phyloP scores from a whole-genome alignment of 2,888 invertebrate genomes.

The Drosophila antonietae region DNA sequence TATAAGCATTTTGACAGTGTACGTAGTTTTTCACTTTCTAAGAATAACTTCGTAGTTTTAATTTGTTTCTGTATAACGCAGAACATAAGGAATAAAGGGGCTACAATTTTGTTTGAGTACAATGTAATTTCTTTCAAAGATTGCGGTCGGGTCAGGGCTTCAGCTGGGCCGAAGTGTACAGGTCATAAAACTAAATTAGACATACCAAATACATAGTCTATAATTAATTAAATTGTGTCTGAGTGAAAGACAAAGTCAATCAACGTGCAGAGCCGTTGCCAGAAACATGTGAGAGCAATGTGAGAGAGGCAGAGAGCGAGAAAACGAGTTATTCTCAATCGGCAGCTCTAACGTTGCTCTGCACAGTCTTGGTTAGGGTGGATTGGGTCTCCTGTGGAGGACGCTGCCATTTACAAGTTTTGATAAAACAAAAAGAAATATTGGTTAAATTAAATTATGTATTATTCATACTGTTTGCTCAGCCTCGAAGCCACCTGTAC shows the following conservation, averaged over 20 bases:
- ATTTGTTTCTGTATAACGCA: not conserved
- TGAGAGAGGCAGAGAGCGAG: slow-evolving; percentile 1
- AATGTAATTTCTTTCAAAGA: slow-evolving; percentile 24
- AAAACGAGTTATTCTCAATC: not conserved
- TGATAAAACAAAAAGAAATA: slow-evolving; percentile 65
- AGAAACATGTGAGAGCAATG: slow-evolving; percentile 48
- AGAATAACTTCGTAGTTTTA: not conserved
- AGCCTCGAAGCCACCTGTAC: slow-evolving; percentile 71
- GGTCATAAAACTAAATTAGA: slow-evolving; percentile 59
- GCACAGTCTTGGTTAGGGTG: slow-evolving; percentile 34
- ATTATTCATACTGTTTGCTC: slow-evolving; percentile 83
- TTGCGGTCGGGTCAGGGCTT: slow-evolving; percentile 30
- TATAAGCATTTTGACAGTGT: not conserved
- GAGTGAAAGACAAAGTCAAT: slow-evolving; percentile 25
- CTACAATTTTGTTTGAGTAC: not conserved
- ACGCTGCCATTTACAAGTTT: slow-evolving; percentile 56
- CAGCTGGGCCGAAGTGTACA: slow-evolving; percentile 62
- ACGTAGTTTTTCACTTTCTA: not conserved
- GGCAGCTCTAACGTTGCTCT: slow-evolving; percentile 36
- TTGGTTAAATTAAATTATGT: slow-evolving; percentile 79
- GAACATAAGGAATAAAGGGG: not conserved
- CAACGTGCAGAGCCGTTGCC: slow-evolving; percentile 52
- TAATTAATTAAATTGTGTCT: slow-evolving; percentile 29
- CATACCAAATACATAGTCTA: slow-evolving; percentile 46
- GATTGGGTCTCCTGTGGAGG: slow-evolving; percentile 32